Evolutionary conservation across 2,113 vertebrate genomes (phyloP), one percentile per base, ranked within the genome.

Genomic region (Pluvianellus socialis): DNA sequence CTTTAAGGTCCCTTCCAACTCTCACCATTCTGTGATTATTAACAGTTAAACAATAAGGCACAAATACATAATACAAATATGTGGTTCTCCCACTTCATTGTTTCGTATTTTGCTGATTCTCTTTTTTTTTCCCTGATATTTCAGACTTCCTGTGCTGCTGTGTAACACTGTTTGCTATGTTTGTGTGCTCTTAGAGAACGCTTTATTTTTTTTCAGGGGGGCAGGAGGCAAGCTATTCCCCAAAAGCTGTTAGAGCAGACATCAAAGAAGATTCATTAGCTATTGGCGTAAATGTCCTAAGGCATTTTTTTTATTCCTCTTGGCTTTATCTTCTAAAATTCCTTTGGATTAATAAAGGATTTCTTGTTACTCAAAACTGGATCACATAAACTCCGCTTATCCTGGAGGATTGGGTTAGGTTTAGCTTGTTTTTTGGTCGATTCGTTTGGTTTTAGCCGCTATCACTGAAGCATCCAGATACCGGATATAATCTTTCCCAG

Each of bases 321-420:
- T 89, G 77, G 66, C 89, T 93, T 90, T 85, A 87, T 95, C 89
- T 95, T 80, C 44, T 61, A 55, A 84, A 93, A 96, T 92, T 96
- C 84, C 66, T 90, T 75, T 68, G 80, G 91, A 38, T 96, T 97
- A 92, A 65, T 88, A 65, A 73, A 59, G 74, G 81, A 45, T 76
- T 77, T 96, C 58, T 92, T 94, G 75, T 85, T 66, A 61, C 67
- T 94, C 58, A 20, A 7, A 96, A 80, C 58, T 40, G 73, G 80
- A 89, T 95, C 83, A 28, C 58, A 33, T 80, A 76, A 94, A 92
- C 70, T 84, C 77, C 2, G 12, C 58, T 95, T 92, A 89, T 87
- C 73, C 47, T 92, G 4, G 58, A 91, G 77, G 73, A 91, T 42
- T 88, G 90, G 56, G 70, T 92, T 88, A 47, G 95, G 53, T 35